A percentile compares a stretch with the other conserved stretches of the same genome.
These are phyloP conservation scores for Eucera pruinosa DNA, from an alignment of 2,888 invertebrate species.

Conservation along the genomic window DNA sequence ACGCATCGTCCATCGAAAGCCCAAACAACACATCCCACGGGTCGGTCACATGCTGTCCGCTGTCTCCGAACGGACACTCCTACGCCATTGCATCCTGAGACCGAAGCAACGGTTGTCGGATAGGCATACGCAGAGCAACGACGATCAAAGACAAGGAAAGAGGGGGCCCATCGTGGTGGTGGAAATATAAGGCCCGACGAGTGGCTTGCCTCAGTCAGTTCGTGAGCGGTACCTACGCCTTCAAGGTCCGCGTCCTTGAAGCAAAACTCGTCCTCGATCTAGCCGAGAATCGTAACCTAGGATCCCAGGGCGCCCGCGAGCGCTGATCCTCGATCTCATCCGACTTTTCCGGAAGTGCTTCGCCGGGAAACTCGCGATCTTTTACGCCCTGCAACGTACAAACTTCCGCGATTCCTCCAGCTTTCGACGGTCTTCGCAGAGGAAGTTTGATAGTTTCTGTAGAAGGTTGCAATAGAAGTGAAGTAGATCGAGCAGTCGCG, in stretches of 20 bases:
- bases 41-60: background rate
- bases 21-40: background rate
- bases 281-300: conserved; percentile 23
- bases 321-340: conserved; percentile 5
- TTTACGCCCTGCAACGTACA: background rate
- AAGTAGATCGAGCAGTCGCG: background rate
- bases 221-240: conserved; percentile 82
- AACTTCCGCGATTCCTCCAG: background rate
- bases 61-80: conserved; percentile 1
- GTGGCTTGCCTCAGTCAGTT: conserved; percentile 82
- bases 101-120: conserved; percentile 23
- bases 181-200: conserved; percentile 82
- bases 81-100: conserved; percentile 47
- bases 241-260: conserved; percentile 78
- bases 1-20: background rate
- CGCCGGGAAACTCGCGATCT: conserved; percentile 6
- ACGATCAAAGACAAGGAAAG: conserved; percentile 55
- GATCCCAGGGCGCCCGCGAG: conserved; percentile 38
- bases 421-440: background rate
- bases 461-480: conserved; percentile 13
- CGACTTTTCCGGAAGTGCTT: conserved; percentile 37
- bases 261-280: conserved; percentile 33
- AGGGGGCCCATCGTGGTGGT: conserved; percentile 79
- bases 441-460: background rate
- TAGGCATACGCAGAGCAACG: conserved; percentile 43